Evolutionary conservation across 2,888 invertebrate species (phyloP).

Genomic region (Hyles lineata): DNA sequence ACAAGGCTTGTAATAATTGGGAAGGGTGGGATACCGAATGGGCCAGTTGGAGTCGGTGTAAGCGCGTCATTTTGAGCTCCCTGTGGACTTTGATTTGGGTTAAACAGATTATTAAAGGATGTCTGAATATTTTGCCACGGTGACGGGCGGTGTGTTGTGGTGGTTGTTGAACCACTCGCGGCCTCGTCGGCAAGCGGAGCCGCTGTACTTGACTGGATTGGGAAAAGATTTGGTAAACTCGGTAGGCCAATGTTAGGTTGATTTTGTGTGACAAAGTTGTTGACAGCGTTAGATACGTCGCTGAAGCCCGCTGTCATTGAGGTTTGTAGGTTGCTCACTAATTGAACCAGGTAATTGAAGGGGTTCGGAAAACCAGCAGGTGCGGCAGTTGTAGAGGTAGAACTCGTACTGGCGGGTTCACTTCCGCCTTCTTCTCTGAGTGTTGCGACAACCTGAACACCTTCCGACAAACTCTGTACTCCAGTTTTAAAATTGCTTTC

Average conservation of each 20-base stretch:
- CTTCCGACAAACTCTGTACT: conserved; percentile 61
- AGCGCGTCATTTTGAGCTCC: conserved; percentile 13
- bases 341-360: not conserved
- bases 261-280: conserved; percentile 35
- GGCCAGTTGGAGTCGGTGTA: conserved; percentile 17
- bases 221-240: conserved; percentile 20
- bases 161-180: conserved; percentile 10
- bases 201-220: not conserved
- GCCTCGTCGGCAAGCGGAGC: conserved; percentile 1
- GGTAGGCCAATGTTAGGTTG: conserved; percentile 16
- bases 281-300: conserved; percentile 42
- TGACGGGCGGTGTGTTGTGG: conserved; percentile 30
- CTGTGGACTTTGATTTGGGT: conserved; percentile 20
- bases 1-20: not conserved
- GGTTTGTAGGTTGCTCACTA: conserved; percentile 40
- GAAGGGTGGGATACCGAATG: conserved; percentile 19
- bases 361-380: not conserved
- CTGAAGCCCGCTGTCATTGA: conserved; percentile 41
- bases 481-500: conserved; percentile 64
- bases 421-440: conserved; percentile 56
- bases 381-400: conserved; percentile 27
- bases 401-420: conserved; percentile 33
- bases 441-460: conserved; percentile 58
- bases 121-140: conserved; percentile 46
- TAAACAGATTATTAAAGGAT: conserved; percentile 41